Evolutionary conservation across 2,113 vertebrate species (phyloP), one percentile per base, ranked within the genome.

Genomic region (Pseudopipra pipra): DNA sequence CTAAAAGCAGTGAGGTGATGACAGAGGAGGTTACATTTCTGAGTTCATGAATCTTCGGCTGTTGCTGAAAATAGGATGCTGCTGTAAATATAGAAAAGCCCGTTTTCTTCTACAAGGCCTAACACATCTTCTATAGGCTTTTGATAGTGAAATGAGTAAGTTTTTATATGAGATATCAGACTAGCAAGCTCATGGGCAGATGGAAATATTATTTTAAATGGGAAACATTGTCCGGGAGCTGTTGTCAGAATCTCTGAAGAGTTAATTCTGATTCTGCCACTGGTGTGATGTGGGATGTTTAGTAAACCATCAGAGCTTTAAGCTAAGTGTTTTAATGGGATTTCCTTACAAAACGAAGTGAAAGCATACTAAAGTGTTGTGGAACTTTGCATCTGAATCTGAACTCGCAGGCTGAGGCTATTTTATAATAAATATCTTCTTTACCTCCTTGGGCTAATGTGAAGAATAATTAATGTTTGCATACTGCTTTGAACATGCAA

Each of bases 381-480:
- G 75, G 59, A 93, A 91, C 51, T 85, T 89, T 76, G 37, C 33
- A 67, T 72, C 72, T 68, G 58, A 76, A 78, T 56, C 56, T 54
- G 58, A 93, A 74, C 71, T 91, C 74, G n/a, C 75, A 83, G 71
- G 37, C 12, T 78, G 52, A 76, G 66, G 54, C 74, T 82, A 4
- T 91, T 91, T 70, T 91, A n/a, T 78, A 75, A 85, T 47, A 85
- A 87, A 71, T 89, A 72, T 61, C 58, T 77, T 88, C 41, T 72
- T 80, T 95, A 44, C 75, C n/a, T 93, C 62, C 46, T 73, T 87
- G 72, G 66, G 59, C 58, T 85, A 30, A 71, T 76, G 28, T 51
- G 54, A 87, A 61, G 58, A 72, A 52, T 94, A 89, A 89, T 68
- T 95, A 87, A 75, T 76, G 55, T 79, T 93, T 94, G 81, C n/a